Evolutionary conservation across 2,797 vertebrate genomes (phyloP).

Genomic region (Tiaroga cobitis): DNA sequence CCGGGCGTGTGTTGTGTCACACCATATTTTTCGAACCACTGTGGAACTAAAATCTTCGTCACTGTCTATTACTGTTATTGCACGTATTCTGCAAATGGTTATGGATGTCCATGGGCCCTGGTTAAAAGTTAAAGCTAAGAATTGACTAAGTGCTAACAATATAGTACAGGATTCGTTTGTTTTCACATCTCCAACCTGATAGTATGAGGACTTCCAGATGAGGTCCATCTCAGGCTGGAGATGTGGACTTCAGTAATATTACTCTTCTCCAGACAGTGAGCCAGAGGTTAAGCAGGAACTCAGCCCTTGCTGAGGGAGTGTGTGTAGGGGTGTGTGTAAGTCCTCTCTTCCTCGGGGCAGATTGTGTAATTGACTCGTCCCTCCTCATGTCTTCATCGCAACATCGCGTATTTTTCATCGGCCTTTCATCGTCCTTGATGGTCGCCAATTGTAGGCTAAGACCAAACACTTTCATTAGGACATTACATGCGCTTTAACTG

Average conservation of each 20-base stretch:
- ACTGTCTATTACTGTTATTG: constrained; percentile 42
- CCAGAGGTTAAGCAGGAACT: constrained; percentile 53
- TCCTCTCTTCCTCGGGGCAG: constrained; percentile 42
- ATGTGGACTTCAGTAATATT: constrained; percentile 34
- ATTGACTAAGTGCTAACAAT: constrained; percentile 38
- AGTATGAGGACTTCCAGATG: constrained; percentile 49
- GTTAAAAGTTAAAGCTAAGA: constrained; percentile 34
- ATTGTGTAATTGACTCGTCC: constrained; percentile 35
- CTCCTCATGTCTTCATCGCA: constrained; percentile 33
- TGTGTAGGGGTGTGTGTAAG: constrained; percentile 47
- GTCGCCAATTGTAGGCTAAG: background rate
- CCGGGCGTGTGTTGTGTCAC: constrained; percentile 12
- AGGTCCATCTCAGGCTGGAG: constrained; percentile 39
- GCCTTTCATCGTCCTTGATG: constrained; percentile 13
- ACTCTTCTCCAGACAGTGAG: constrained; percentile 40
- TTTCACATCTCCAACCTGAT: constrained; percentile 34
- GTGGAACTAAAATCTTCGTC: constrained; percentile 27
- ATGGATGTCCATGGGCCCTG: constrained; percentile 28
- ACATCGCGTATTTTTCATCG: constrained; percentile 21
- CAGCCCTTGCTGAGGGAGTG: constrained; percentile 41
- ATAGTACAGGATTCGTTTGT: constrained; percentile 43
- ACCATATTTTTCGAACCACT: constrained; percentile 35
- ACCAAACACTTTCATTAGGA: background rate
- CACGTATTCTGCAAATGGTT: constrained; percentile 40
- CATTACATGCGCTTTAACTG: background rate